Conservation (phyloP, 2,113 vertebrate species). For the Danio rerio region DNA sequence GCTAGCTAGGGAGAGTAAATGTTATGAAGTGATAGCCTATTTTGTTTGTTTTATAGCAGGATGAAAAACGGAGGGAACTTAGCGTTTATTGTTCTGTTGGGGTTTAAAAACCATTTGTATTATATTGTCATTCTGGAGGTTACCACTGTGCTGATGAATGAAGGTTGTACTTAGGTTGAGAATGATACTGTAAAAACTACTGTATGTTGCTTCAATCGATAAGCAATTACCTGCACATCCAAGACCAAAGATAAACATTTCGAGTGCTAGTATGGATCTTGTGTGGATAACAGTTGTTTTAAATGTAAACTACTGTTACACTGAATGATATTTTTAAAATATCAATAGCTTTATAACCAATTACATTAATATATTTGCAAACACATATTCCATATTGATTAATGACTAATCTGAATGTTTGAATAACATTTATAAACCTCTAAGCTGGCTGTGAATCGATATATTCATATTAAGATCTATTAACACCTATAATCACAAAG, state of each 20-base stretch:
- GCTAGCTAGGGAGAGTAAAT: background rate
- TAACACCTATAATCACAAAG: too few relatives aligned
- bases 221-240: background rate
- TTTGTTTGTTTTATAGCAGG: background rate
- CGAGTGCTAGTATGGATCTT: background rate
- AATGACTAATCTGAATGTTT: background rate
- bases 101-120: background rate
- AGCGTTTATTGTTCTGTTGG: background rate
- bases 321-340: background rate
- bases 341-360: too few relatives aligned
- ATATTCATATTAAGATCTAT: too few relatives aligned
- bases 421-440: too few relatives aligned
- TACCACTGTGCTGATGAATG: background rate
- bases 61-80: background rate
- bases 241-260: background rate
- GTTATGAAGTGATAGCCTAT: background rate
- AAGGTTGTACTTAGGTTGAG: background rate
- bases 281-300: too few relatives aligned
- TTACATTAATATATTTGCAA: background rate
- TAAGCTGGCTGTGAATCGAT: too few relatives aligned
- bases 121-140: background rate
- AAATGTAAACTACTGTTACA: too few relatives aligned
- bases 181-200: background rate
- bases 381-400: background rate
- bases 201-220: background rate